phyloP scores from a whole-genome alignment of 1,140 invertebrate species.

The Drosophila parabipectinata region DNA sequence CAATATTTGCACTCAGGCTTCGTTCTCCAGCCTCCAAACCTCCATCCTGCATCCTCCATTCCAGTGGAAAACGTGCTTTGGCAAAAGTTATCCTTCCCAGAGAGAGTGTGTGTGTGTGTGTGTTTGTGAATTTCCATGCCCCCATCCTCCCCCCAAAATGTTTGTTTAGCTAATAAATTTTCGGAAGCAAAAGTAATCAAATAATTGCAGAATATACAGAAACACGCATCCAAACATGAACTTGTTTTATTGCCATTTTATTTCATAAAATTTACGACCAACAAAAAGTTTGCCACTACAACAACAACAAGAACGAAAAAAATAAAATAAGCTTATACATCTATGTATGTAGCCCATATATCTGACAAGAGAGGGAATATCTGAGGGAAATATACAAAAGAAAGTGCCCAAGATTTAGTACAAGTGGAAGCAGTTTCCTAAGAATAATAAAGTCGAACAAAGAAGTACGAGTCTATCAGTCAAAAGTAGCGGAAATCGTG shows the following conservation, averaged over 20 bases:
- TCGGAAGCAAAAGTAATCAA: conserved; percentile 75
- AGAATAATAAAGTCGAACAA: conserved; percentile 51
- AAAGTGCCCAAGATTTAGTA: conserved; percentile 30
- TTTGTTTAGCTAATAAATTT: conserved; percentile 80
- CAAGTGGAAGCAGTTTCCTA: conserved; percentile 33
- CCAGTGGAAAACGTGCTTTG: conserved; percentile 28
- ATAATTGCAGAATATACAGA: conserved; percentile 74
- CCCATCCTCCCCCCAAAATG: neutral
- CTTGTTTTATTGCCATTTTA: conserved; percentile 81
- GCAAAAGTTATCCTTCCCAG: conserved; percentile 29
- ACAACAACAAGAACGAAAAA: neutral
- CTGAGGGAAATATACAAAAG: conserved; percentile 20
- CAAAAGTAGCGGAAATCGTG: conserved; percentile 47
- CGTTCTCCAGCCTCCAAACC: neutral
- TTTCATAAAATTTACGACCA: conserved; percentile 79
- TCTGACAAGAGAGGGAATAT: neutral
- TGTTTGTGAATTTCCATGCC: conserved; percentile 55
- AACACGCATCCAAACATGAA: conserved; percentile 34
- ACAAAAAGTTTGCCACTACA: conserved; percentile 66
- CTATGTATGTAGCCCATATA: too few species aligned
- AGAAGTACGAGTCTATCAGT: conserved; percentile 47
- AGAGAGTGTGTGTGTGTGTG: neutral
- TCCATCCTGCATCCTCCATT: neutral
- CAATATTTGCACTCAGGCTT: conserved; percentile 58
- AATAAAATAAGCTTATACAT: too few species aligned